Percentiles rank a stretch among this genome's conserved stretches.
phyloP scores from a whole-genome alignment of 2,888 invertebrate genomes.

The Lapara coniferarum region DNA sequence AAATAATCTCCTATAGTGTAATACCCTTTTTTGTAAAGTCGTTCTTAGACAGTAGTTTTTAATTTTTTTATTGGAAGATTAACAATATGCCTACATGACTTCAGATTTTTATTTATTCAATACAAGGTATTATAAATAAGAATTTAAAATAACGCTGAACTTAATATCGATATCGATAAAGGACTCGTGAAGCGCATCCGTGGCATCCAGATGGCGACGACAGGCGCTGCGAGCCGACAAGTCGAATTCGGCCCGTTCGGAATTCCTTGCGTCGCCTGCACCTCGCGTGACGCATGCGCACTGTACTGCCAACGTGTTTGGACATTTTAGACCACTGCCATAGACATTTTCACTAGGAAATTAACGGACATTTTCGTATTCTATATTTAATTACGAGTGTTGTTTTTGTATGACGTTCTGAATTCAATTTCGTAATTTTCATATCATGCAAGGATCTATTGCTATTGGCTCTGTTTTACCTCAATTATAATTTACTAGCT shows the following conservation, averaged over 20 bases:
- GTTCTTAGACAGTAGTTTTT: too few relatives aligned
- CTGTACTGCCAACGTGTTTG: constrained; percentile 38
- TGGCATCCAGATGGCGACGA: constrained; percentile 76
- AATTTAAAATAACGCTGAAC: neutral
- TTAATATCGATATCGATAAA: constrained; percentile 31
- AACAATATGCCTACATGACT: too few relatives aligned
- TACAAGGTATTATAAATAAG: neutral
- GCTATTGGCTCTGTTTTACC: too few relatives aligned
- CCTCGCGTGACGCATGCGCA: constrained; percentile 66
- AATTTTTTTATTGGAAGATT: too few relatives aligned
- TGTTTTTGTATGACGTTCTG: neutral
- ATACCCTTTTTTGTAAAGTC: too few relatives aligned
- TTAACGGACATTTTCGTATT: constrained; percentile 18
- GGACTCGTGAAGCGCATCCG: constrained; percentile 44
- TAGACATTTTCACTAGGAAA: constrained; percentile 29
- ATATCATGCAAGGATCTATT: neutral
- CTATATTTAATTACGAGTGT: neutral
- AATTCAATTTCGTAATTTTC: neutral
- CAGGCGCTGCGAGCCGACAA: constrained; percentile 69
- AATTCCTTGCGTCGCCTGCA: constrained; percentile 74
- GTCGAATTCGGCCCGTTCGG: constrained; percentile 70
- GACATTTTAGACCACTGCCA: constrained; percentile 39
- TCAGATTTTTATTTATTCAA: too few relatives aligned
- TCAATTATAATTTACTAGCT: too few relatives aligned
- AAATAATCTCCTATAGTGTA: too few relatives aligned